A percentile compares a stretch with the other conserved stretches of the same genome.
These are phyloP conservation scores for Cyprinodon diabolis DNA, from an alignment of 2,797 vertebrate species.

Conservation along the genomic window DNA sequence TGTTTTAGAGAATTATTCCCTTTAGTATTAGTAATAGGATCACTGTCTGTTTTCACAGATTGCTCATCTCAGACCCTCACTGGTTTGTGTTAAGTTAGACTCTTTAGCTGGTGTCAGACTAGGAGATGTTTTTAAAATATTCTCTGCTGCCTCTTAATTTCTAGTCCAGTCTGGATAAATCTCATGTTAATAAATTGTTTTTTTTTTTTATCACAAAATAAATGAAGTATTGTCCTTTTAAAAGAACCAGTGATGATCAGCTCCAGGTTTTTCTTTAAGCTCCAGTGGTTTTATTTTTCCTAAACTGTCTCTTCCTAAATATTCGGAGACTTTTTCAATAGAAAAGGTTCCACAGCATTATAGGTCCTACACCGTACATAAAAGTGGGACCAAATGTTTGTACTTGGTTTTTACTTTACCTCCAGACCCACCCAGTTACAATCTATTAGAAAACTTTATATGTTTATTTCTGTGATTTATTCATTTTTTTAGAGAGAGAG, in stretches of 20 bases:
- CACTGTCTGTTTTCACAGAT: neutral
- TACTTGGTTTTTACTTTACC: neutral
- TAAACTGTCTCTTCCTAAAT: neutral
- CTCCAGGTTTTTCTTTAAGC: neutral
- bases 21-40: neutral
- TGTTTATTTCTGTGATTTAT: neutral
- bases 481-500: no score
- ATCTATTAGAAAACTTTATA: neutral
- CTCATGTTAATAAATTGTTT: no score
- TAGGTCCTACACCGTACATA: neutral
- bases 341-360: slow-evolving; percentile 2
- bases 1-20: neutral
- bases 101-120: neutral
- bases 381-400: neutral
- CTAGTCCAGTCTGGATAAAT: no score
- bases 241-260: no score
- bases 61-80: neutral
- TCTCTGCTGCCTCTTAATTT: neutral
- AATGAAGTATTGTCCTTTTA: no score
- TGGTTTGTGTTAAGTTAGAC: neutral
- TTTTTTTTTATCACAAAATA: no score
- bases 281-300: neutral
- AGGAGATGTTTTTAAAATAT: neutral
- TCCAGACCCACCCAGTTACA: no score
- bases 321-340: neutral